These are phyloP conservation scores for Amphipyra tragopoginis DNA, from an alignment of 2,888 invertebrate species.

Conservation along the genomic window DNA sequence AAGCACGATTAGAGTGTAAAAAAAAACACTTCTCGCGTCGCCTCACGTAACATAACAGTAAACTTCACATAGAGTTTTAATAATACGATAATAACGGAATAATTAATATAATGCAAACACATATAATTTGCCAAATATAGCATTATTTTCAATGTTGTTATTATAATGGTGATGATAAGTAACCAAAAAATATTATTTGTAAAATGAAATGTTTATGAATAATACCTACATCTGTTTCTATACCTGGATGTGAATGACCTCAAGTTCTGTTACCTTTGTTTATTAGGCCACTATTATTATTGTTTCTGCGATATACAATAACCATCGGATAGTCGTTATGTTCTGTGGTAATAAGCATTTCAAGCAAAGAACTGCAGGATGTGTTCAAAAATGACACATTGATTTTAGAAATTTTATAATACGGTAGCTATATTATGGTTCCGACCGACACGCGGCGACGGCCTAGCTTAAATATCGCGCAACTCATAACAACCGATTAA, in stretches of 20 bases:
- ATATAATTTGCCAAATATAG: background rate
- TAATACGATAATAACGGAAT: background rate
- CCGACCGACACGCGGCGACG: too few relatives aligned
- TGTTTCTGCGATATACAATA: constrained; percentile 1
- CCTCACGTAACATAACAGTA: constrained; percentile 26
- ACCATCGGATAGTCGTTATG: constrained; percentile 9
- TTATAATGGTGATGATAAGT: too few relatives aligned
- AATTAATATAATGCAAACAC: background rate
- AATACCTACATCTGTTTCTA: constrained; percentile 8
- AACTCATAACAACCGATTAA: too few relatives aligned
- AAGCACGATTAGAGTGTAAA: constrained; percentile 10
- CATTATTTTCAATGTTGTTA: background rate
- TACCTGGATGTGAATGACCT: constrained; percentile 40
- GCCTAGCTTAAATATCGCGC: too few relatives aligned
- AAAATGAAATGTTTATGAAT: background rate
- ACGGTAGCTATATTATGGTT: too few relatives aligned
- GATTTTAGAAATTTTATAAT: too few relatives aligned
- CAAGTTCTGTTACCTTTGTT: constrained; percentile 28
- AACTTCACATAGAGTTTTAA: background rate
- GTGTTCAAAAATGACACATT: background rate
- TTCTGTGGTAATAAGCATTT: background rate
- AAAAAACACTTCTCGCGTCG: constrained; percentile 16
- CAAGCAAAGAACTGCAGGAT: background rate
- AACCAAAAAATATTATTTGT: too few relatives aligned
- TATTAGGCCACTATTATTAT: constrained; percentile 19